Evolutionary conservation across 2,797 vertebrate species (phyloP), one percentile per base, ranked within the genome.

Genomic region (Lagocephalus sceleratus): DNA sequence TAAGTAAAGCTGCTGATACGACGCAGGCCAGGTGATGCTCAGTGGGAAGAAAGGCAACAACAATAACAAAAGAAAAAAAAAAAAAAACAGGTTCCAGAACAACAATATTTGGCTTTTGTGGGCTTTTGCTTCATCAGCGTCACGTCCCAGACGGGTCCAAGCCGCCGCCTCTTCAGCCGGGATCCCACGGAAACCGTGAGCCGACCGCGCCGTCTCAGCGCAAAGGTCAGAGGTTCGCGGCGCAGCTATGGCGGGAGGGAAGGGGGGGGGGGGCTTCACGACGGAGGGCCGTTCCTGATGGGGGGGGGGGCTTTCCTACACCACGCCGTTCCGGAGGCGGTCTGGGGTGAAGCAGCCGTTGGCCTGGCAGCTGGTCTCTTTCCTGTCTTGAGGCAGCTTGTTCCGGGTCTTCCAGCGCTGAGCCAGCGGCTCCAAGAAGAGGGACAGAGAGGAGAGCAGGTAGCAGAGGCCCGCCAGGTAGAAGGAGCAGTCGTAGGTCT

Each of bases 401-500:
- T 67, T 90, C 68, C 73, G 73, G 51, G 83, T 73, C 69, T 85
- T 90, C 93, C 93, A 91, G 69, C 75, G 91, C 70, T 89, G 91
- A 47, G 91, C 94, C 42, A 90, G 54, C 1, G 95, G 95, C 83
- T 96, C 91, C 32, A 98, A 72, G 89, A 95, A 93, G 63, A 97
- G 86, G 7, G 95, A 93, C 15, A 93, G 5, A 0, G 95, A 93
- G 14, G 95, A 94, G 51, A 97, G 75, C 55, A 98, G 89, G 74
- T 93, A 96, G 61, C 95, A 97, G 53, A 87, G 84, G 11, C 96
- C 94, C 0, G 94, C 93, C 54, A 98, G 88, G 88, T 95, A 94
- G 88, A 97, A 98, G 19, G 95, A 98, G 59, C 92, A 92, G 63
- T 81, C 87, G 2, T 97, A 97, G 0, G 93, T 97, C 85, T 90